Conservation (phyloP, 2,888 invertebrate genomes). For the Sthenelais limicola region DNA sequence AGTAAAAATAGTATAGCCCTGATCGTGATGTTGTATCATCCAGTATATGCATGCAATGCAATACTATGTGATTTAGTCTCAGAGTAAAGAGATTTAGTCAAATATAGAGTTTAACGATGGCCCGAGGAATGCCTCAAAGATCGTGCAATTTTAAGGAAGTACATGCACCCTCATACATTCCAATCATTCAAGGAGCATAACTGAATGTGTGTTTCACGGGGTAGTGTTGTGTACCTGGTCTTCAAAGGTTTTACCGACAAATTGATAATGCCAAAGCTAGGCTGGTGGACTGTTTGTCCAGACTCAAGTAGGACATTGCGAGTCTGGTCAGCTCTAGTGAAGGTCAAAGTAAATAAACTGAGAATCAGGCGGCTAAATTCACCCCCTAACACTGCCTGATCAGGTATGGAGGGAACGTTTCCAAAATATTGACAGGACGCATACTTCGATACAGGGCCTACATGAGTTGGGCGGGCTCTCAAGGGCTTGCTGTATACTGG, state of each 20-base stretch:
- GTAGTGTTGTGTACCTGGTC: slow-evolving; percentile 15
- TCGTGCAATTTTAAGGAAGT: too few species aligned
- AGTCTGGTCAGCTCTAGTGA: slow-evolving; percentile 22
- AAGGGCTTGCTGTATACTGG: too few species aligned
- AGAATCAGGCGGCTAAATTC: slow-evolving; percentile 17
- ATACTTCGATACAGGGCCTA: slow-evolving; percentile 33
- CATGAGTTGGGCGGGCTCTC: too few species aligned
- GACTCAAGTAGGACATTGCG: slow-evolving; percentile 7
- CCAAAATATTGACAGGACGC: slow-evolving; percentile 36
- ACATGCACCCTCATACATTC: too few species aligned
- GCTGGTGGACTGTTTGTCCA: slow-evolving; percentile 23
- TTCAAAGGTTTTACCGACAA: slow-evolving; percentile 19
- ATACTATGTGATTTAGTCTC: too few species aligned
- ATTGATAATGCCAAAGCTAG: slow-evolving; percentile 18
- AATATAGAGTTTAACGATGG: too few species aligned
- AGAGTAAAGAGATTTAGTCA: too few species aligned
- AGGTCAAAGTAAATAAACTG: slow-evolving; percentile 37
- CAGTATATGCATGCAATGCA: too few species aligned
- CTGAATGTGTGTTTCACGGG: slow-evolving; percentile 20
- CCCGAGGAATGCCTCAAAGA: too few species aligned
- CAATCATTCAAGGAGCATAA: too few species aligned
- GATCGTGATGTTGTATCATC: too few species aligned
- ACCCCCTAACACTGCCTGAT: slow-evolving; percentile 19
- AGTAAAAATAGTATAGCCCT: too few species aligned
- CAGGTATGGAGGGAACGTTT: slow-evolving; percentile 31